Conservation (phyloP, 2,888 invertebrate genomes). For the Cetonia aurata region DNA sequence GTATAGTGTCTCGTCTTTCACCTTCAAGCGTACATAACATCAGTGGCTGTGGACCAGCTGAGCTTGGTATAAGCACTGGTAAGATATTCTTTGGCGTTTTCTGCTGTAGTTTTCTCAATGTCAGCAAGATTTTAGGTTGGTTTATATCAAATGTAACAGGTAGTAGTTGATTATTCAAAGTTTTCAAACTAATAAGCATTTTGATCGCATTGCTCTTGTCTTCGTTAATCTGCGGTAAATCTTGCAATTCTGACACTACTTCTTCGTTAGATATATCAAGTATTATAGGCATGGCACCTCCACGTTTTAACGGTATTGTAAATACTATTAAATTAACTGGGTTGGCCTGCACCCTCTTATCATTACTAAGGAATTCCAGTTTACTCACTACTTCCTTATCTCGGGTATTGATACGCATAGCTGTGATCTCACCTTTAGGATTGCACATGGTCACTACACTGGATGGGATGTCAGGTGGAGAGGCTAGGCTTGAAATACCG, state of each 20-base stretch:
- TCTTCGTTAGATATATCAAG: slow-evolving; percentile 4
- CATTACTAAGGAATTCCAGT: neutral
- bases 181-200: neutral
- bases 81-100: slow-evolving; percentile 14
- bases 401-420: slow-evolving; percentile 21
- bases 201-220: neutral
- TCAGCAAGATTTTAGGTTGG: neutral
- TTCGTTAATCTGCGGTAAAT: neutral
- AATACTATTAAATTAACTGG: neutral
- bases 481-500: neutral
- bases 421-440: neutral
- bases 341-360: neutral
- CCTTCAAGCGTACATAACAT: neutral
- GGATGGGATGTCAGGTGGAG: neutral
- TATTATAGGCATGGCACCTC: neutral
- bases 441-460: slow-evolving; percentile 6
- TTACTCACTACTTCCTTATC: neutral
- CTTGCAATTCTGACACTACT: neutral
- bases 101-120: slow-evolving; percentile 1
- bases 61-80: slow-evolving; percentile 4
- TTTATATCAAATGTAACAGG: slow-evolving; percentile 4
- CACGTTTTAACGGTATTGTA: neutral
- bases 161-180: neutral
- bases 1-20: neutral
- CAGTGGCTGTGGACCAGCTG: neutral